phyloP scores from a whole-genome alignment of 2,113 vertebrate species.

The Pseudorasbora parva region DNA sequence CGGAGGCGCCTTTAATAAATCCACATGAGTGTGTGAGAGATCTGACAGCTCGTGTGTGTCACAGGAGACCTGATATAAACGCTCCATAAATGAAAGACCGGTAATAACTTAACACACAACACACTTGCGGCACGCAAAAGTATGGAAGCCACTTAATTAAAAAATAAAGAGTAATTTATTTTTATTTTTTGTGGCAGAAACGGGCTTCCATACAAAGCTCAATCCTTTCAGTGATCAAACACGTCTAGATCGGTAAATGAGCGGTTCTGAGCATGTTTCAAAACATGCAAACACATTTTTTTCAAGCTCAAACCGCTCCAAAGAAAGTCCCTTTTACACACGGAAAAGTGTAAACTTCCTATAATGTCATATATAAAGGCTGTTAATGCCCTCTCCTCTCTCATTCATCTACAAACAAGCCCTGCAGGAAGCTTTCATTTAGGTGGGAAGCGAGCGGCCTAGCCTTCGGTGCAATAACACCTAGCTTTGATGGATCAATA shows the following conservation, averaged over 20 bases:
- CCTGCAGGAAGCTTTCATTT: not conserved
- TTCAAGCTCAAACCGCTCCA: not conserved
- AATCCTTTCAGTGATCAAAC: not conserved
- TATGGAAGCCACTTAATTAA: too few relatives aligned
- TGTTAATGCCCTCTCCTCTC: not conserved
- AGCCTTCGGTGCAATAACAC: constrained; percentile 3
- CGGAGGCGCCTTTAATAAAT: not conserved
- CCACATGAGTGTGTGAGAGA: not conserved
- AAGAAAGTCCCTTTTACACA: too few relatives aligned
- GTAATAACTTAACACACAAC: not conserved
- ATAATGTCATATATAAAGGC: not conserved
- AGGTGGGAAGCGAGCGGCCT: not conserved
- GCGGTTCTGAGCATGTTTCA: not conserved
- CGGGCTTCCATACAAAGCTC: too few relatives aligned
- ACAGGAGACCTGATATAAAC: not conserved
- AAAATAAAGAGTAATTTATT: too few relatives aligned
- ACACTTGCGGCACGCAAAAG: not conserved
- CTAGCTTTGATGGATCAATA: constrained; percentile 61
- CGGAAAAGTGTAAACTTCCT: too few relatives aligned
- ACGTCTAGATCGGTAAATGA: not conserved
- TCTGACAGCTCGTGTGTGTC: constrained; percentile 8
- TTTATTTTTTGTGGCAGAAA: too few relatives aligned
- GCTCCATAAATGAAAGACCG: not conserved
- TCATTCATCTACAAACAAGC: not conserved
- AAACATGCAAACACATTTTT: not conserved